phyloP scores from a whole-genome alignment of 2,888 invertebrate species.

The Dione vanillae region DNA sequence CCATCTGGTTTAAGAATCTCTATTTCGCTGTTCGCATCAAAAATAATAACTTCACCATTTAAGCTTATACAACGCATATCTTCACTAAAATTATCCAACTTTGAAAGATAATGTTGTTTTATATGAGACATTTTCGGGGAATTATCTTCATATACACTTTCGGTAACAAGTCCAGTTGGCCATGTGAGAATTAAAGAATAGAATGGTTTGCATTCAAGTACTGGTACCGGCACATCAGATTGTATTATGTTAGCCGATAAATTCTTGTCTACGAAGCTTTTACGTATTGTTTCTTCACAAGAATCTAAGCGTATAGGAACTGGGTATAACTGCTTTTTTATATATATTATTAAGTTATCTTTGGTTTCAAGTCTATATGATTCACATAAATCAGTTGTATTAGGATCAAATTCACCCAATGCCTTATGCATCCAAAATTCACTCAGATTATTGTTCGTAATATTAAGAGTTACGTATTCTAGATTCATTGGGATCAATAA shows the following conservation, averaged over 20 bases:
- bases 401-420: constrained; percentile 57
- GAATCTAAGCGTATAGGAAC: constrained; percentile 48
- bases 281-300: constrained; percentile 49
- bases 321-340: constrained; percentile 64
- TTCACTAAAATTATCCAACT: constrained; percentile 57
- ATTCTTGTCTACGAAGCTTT: constrained; percentile 49
- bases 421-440: constrained; percentile 73
- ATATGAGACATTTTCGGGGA: constrained; percentile 67
- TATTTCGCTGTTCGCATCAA: constrained; percentile 61
- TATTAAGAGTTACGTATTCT: constrained; percentile 66
- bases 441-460: constrained; percentile 65
- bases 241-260: constrained; percentile 45
- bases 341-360: constrained; percentile 67
- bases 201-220: constrained; percentile 57
- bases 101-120: constrained; percentile 64
- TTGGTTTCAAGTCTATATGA: constrained; percentile 71
- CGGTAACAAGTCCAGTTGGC: constrained; percentile 76
- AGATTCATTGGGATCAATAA: constrained; percentile 70
- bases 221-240: constrained; percentile 42
- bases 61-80: constrained; percentile 72
- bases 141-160: constrained; percentile 68
- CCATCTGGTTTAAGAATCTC: constrained; percentile 69
- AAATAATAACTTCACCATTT: constrained; percentile 74
- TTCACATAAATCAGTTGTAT: constrained; percentile 60
- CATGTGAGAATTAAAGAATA: constrained; percentile 70